phyloP scores from a whole-genome alignment of 1,140 invertebrate species.

The Brevipalpus yothersi region DNA sequence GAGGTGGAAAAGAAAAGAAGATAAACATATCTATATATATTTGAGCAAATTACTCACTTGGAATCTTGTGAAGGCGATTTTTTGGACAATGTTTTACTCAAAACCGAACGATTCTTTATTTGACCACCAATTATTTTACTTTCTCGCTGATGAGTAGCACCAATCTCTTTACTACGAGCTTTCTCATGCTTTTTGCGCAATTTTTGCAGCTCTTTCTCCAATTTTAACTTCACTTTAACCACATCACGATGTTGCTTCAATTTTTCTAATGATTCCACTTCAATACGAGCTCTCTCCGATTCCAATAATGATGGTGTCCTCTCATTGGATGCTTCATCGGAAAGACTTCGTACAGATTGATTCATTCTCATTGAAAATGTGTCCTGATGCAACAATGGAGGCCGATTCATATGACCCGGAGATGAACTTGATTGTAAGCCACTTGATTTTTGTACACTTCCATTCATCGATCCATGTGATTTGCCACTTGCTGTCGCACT shows the following conservation, averaged over 20 bases:
- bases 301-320: constrained; percentile 10
- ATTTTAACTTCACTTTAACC: constrained; percentile 47
- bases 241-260: constrained; percentile 54
- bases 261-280: constrained; percentile 47
- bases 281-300: constrained; percentile 8
- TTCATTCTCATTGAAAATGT: constrained; percentile 9
- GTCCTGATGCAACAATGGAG: constrained; percentile 8
- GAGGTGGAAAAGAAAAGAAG: too few relatives aligned
- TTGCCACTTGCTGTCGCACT: not conserved
- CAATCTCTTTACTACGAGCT: constrained; percentile 18
- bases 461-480: constrained; percentile 10
- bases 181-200: constrained; percentile 65
- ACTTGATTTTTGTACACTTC: constrained; percentile 4
- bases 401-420: not conserved
- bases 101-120: constrained; percentile 14
- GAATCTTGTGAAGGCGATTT: not conserved
- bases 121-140: constrained; percentile 16
- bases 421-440: not conserved
- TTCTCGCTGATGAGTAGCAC: constrained; percentile 15
- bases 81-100: constrained; percentile 12
- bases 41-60: too few relatives aligned
- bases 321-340: constrained; percentile 10
- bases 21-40: too few relatives aligned
- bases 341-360: constrained; percentile 6
- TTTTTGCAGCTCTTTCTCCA: constrained; percentile 62